Evolutionary conservation across 2,113 vertebrate species (phyloP).

Genomic region (Cyprinodon variegatus): DNA sequence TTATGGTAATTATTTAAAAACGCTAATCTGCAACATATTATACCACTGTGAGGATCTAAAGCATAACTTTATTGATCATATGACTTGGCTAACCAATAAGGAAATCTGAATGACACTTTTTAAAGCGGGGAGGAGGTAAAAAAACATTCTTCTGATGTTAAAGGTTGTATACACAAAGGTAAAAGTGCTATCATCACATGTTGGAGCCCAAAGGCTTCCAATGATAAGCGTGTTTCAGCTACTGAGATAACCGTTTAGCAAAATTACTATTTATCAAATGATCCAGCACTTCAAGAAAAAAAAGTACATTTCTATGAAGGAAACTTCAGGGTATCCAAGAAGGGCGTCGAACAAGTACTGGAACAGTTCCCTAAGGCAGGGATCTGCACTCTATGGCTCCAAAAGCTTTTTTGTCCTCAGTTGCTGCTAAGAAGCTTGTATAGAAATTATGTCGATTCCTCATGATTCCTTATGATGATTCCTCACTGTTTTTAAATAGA

Average conservation of each 20-base stretch:
- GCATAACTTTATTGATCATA: neutral
- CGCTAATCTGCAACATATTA: neutral
- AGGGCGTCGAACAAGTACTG: neutral
- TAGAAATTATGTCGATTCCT: neutral
- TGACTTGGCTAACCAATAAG: neutral
- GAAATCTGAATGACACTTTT: neutral
- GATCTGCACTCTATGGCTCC: neutral
- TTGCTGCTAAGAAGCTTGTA: neutral
- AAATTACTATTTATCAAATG: neutral
- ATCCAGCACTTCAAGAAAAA: neutral
- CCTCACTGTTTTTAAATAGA: neutral
- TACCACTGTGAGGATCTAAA: too few relatives aligned
- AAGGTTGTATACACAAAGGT: neutral
- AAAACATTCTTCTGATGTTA: neutral
- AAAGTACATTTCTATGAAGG: neutral
- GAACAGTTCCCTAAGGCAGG: neutral
- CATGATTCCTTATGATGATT: neutral
- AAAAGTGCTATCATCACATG: neutral
- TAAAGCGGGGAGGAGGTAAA: neutral
- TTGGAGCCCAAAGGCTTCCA: neutral
- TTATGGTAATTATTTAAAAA: neutral
- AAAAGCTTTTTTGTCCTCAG: neutral
- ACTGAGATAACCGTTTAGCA: neutral
- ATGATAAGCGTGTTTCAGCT: neutral
- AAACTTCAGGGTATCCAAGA: neutral